Percentiles rank a stretch among this genome's conserved stretches.
Evolutionary conservation across 2,797 vertebrate genomes (phyloP).

Genomic region (Cyclura pinguis): DNA sequence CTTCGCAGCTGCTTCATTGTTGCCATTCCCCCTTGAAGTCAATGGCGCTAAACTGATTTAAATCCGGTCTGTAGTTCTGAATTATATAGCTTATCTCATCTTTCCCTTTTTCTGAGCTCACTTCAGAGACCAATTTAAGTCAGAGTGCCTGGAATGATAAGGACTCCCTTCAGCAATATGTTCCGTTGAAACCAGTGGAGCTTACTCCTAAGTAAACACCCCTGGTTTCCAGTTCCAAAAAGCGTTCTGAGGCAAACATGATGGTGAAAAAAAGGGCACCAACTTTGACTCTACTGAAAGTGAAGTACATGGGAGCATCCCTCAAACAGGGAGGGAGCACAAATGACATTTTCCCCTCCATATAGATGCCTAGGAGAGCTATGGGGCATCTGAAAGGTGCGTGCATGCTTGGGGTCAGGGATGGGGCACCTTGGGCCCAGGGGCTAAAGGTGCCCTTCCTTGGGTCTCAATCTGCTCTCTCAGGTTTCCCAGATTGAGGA

Average conservation of each 20-base stretch:
- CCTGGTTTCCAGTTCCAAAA: background rate
- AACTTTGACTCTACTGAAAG: background rate
- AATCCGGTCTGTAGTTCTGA: constrained; percentile 23
- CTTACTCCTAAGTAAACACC: constrained; percentile 37
- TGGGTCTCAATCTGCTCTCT: background rate
- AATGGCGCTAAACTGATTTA: constrained; percentile 45
- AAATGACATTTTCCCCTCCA: background rate
- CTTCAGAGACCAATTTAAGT: constrained; percentile 49
- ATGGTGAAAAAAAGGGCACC: background rate
- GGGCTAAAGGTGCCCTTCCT: background rate
- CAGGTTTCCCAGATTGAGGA: background rate
- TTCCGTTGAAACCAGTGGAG: constrained; percentile 30
- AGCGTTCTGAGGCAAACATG: background rate
- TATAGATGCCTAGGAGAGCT: background rate
- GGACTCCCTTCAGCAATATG: constrained; percentile 32
- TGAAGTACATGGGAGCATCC: too few species aligned
- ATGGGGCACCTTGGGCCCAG: background rate
- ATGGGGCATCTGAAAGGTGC: background rate
- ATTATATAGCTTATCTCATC: constrained; percentile 36
- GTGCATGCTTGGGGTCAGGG: background rate
- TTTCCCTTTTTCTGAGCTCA: constrained; percentile 37
- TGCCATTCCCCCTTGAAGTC: constrained; percentile 24
- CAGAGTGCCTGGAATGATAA: constrained; percentile 40
- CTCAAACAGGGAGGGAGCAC: background rate
- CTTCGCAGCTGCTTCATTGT: constrained; percentile 17